phyloP scores from a whole-genome alignment of 2,888 invertebrate species.

The Lysandra bellargus region DNA sequence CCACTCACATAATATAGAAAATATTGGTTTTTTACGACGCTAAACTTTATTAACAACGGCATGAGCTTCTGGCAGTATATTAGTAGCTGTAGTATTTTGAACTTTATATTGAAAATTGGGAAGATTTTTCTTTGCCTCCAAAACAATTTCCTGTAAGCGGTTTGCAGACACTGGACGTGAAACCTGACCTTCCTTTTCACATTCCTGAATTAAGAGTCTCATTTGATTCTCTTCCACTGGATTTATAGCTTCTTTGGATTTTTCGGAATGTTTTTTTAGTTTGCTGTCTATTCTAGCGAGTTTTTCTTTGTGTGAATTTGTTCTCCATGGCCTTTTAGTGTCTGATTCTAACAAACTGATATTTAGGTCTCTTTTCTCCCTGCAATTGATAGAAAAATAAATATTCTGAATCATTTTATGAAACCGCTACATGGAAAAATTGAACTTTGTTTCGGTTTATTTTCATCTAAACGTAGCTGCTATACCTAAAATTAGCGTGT shows the following conservation, averaged over 20 bases:
- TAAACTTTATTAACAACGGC: not conserved
- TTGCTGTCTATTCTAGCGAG: constrained; percentile 63
- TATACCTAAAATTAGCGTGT: no score
- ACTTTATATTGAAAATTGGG: constrained; percentile 68
- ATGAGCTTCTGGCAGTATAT: constrained; percentile 58
- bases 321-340: constrained; percentile 68
- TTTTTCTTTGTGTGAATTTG: constrained; percentile 63
- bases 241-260: constrained; percentile 49
- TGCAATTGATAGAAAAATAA: constrained; percentile 39
- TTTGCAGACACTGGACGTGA: constrained; percentile 48
- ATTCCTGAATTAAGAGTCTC: constrained; percentile 57
- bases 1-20: no score
- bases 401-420: no score
- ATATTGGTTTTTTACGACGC: not conserved
- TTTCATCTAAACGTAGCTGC: no score
- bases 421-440: no score
- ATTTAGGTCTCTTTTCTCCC: constrained; percentile 48
- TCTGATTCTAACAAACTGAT: constrained; percentile 47
- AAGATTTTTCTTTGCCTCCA: constrained; percentile 61
- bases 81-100: constrained; percentile 63
- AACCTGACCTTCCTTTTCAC: constrained; percentile 48
- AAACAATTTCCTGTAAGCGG: constrained; percentile 59
- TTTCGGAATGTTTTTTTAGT: constrained; percentile 61
- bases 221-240: constrained; percentile 59
- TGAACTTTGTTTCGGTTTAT: no score